A percentile compares a stretch with the other conserved stretches of the same genome.
These are phyloP conservation scores for Prionailurus bengalensis DNA, from an alignment of 2,113 vertebrate genomes.

Conservation along the genomic window DNA sequence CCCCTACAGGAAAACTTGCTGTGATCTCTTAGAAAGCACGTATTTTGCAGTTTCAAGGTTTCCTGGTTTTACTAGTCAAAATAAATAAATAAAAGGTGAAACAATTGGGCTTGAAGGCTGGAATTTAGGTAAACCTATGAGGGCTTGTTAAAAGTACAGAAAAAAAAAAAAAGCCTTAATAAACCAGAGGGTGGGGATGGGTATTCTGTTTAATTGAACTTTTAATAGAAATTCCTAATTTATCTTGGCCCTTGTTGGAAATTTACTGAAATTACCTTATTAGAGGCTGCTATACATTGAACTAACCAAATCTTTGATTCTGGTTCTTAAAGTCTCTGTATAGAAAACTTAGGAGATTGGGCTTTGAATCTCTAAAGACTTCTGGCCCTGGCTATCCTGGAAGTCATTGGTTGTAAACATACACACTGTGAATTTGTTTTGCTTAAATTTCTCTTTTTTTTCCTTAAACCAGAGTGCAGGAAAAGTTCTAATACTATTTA, in stretches of 20 bases:
- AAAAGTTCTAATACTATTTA: conserved; percentile 55
- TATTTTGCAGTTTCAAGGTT: conserved; percentile 56
- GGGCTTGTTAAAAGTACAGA: background rate
- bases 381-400: background rate
- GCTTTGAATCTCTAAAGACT: background rate
- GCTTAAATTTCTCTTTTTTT: conserved; percentile 47
- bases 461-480: conserved; percentile 32
- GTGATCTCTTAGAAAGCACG: conserved; percentile 50
- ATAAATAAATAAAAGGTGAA: background rate
- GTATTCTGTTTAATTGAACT: conserved; percentile 33
- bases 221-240: background rate
- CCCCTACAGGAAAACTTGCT: conserved; percentile 57
- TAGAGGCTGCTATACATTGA: background rate
- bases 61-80: conserved; percentile 13
- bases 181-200: background rate
- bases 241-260: conserved; percentile 16
- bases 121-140: conserved; percentile 45
- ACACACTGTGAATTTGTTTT: background rate
- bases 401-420: conserved; percentile 1
- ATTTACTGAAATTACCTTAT: background rate
- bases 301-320: conserved; percentile 6
- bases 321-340: background rate
- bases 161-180: background rate
- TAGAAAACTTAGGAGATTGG: background rate
- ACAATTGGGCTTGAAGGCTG: conserved; percentile 18